These are phyloP conservation scores for Stratiomys singularior DNA, from an alignment of 2,888 invertebrate species.

Conservation along the genomic window DNA sequence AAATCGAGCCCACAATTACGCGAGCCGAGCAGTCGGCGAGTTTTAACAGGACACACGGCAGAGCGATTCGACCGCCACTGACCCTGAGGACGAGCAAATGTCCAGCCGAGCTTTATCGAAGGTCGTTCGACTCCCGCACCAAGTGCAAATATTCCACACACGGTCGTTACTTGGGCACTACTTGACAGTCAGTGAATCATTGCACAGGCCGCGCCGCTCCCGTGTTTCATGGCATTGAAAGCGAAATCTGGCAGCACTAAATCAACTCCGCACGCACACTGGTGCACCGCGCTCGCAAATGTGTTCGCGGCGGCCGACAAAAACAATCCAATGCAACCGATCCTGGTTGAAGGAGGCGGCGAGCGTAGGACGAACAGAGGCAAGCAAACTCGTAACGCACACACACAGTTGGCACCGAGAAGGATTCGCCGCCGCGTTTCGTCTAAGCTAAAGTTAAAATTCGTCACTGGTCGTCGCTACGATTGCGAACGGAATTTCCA, in stretches of 20 bases:
- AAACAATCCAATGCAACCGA: conserved; percentile 22
- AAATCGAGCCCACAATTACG: background rate
- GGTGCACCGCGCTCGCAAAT: background rate
- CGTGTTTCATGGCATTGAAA: conserved; percentile 24
- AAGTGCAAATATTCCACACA: conserved; percentile 3
- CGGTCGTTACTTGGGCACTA: background rate
- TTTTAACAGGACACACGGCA: background rate
- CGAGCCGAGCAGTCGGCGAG: background rate
- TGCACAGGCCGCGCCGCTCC: conserved; percentile 2
- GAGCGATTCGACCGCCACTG: background rate
- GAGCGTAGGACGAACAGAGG: background rate
- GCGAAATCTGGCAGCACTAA: conserved; percentile 12
- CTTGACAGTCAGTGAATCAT: conserved; percentile 23
- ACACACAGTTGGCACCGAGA: background rate
- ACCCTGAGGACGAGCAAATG: background rate
- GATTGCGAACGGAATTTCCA: conserved; percentile 5
- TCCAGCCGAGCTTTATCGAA: background rate
- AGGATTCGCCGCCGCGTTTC: conserved; percentile 16
- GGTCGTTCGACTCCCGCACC: background rate
- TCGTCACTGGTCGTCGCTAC: background rate
- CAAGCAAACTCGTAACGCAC: conserved; percentile 1
- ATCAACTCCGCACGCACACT: conserved; percentile 12
- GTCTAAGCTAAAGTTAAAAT: background rate
- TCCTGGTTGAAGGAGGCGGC: background rate
- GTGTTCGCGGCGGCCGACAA: background rate